Evolutionary conservation across 2,888 invertebrate species (phyloP), one percentile per base, ranked within the genome.

Genomic region (Lasioglossum lativentre): DNA sequence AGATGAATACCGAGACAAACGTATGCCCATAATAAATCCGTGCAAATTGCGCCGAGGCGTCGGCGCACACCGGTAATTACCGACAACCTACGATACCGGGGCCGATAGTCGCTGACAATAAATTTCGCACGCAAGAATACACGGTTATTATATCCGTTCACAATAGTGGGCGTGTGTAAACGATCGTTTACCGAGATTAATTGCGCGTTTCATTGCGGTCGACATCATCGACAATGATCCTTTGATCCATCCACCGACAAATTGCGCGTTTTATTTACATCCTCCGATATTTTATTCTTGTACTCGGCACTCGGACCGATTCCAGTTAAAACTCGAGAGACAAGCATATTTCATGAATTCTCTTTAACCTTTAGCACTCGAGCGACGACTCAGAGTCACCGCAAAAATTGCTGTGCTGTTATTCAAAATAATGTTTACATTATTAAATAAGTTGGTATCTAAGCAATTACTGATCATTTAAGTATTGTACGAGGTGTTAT

Each of bases 101-200:
- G n/a, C 76, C 71, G 85, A 83, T 87, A 85, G 87, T 83, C 77
- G 74, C 59, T 70, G 78, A 85, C 82, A 77, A 89, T 90, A 90
- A 90, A 88, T 86, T 84, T 86, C 72, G 45, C 75, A 52, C 75
- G 72, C 45, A 81, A 78, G 80, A 81, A 83, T 86, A 84, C 87
- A 73, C 78, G 82, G 75, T 90, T 83, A 83, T 88, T 86, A 82
- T 78, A 75, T 73, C 71, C 68, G 70, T 59, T 68, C 76, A 42
- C 71, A 68, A 40, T 42, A 52, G 80, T 84, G 82, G 86, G 78
- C 82, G 80, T 85, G 80, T 85, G 85, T 83, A 87, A 89, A 90
- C 84, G 82, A 88, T 86, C 89, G 78, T 83, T 87, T 86, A 87
- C 86, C 71, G 76, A 86, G 87, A 87, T 87, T 87, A 87, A 87